Conservation (phyloP, 2,888 invertebrate species). For the Drosophila falleni region DNA sequence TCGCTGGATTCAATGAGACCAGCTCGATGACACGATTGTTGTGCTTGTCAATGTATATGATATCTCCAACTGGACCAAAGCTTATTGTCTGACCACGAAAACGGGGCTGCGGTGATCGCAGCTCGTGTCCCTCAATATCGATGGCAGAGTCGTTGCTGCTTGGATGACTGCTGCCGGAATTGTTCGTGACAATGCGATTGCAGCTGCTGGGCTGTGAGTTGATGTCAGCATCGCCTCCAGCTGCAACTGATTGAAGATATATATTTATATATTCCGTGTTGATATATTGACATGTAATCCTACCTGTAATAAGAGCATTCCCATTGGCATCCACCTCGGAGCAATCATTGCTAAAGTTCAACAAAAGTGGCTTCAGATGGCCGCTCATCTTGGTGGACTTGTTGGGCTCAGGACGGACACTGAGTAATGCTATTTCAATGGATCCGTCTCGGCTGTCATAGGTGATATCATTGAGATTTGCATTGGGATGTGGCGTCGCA, state of each 20-base stretch:
- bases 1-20: constrained; percentile 22
- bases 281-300: background rate
- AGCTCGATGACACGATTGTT: constrained; percentile 54
- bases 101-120: constrained; percentile 50
- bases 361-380: constrained; percentile 71
- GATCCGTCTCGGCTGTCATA: constrained; percentile 60
- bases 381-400: background rate
- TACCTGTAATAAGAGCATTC: constrained; percentile 21
- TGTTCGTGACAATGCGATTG: constrained; percentile 42
- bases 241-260: constrained; percentile 9
- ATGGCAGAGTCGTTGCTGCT: constrained; percentile 82
- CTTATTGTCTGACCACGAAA: constrained; percentile 10
- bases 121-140: constrained; percentile 73
- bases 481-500: constrained; percentile 52
- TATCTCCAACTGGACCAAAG: constrained; percentile 15
- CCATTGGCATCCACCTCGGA: constrained; percentile 50
- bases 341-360: constrained; percentile 73
- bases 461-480: constrained; percentile 45
- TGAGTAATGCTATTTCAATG: constrained; percentile 56
- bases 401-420: constrained; percentile 32
- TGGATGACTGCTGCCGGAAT: constrained; percentile 61
- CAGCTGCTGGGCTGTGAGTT: constrained; percentile 20
- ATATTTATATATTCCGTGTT: background rate
- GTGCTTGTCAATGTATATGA: constrained; percentile 54
- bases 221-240: background rate